Conservation (phyloP, 2,113 vertebrate genomes). For the Nyctibius bracteatus region DNA sequence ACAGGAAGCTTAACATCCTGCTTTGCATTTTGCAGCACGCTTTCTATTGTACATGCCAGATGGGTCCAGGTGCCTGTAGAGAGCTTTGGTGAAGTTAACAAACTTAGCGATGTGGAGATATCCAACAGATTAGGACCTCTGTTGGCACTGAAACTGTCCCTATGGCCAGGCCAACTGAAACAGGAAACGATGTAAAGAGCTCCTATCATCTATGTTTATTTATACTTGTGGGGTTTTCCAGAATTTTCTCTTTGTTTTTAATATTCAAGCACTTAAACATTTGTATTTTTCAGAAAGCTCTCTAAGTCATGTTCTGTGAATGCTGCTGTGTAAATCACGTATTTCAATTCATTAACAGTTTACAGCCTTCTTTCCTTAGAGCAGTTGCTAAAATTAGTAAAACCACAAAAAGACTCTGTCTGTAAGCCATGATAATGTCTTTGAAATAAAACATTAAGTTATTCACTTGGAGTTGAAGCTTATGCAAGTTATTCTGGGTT, state of each 20-base stretch:
- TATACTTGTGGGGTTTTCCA: background rate
- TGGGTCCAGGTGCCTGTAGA: background rate
- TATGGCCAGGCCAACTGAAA: background rate
- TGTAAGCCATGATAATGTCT: background rate
- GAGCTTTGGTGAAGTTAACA: background rate
- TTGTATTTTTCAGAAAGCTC: background rate
- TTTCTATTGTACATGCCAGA: background rate
- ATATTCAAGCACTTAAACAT: background rate
- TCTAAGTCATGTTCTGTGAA: background rate
- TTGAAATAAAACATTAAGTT: background rate
- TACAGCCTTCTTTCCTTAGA: background rate
- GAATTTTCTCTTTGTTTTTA: background rate
- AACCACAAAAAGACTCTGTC: background rate
- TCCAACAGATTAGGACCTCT: background rate
- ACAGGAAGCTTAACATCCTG: background rate
- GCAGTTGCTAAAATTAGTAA: conserved; percentile 28
- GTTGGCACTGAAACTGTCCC: background rate
- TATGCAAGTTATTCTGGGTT: background rate
- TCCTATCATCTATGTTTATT: background rate
- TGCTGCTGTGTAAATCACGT: background rate
- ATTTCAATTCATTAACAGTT: conserved; percentile 12
- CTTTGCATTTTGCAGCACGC: background rate
- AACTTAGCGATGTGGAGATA: background rate
- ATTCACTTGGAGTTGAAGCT: background rate
- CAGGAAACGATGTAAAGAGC: background rate